These are phyloP conservation scores for Oryzaephilus surinamensis DNA, from an alignment of 1,140 invertebrate species.

Conservation along the genomic window DNA sequence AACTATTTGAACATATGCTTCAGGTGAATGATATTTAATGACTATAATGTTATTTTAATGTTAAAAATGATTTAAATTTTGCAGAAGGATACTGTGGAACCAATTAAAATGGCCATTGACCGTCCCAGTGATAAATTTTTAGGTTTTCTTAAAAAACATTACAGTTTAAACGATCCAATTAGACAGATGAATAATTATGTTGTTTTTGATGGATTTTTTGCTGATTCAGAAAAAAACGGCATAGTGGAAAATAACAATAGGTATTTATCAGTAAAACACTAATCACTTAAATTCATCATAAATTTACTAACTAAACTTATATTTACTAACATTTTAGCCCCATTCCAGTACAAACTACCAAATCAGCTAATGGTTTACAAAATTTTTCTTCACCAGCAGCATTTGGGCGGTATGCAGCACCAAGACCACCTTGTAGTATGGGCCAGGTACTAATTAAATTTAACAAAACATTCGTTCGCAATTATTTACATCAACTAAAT, in stretches of 20 bases:
- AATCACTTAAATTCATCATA: not conserved
- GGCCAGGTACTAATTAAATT: slow-evolving; percentile 43
- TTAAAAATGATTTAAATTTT: too few relatives aligned
- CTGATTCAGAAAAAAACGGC: slow-evolving; percentile 30
- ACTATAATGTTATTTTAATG: too few relatives aligned
- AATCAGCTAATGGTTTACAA: slow-evolving; percentile 32
- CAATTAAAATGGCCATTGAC: slow-evolving; percentile 76
- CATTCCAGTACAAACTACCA: slow-evolving; percentile 13
- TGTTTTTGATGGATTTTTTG: slow-evolving; percentile 74
- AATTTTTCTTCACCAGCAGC: slow-evolving; percentile 22
- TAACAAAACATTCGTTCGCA: slow-evolving; percentile 1
- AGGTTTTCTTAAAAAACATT: slow-evolving; percentile 75
- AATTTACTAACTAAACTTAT: not conserved
- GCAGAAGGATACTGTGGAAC: slow-evolving; percentile 56
- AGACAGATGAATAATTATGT: slow-evolving; percentile 85
- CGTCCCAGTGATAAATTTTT: slow-evolving; percentile 80
- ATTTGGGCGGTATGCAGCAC: slow-evolving; percentile 49
- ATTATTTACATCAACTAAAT: slow-evolving; percentile 16
- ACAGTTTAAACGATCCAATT: slow-evolving; percentile 56
- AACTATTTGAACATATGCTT: slow-evolving; percentile 72
- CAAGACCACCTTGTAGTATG: slow-evolving; percentile 52
- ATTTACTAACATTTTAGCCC: slow-evolving; percentile 12
- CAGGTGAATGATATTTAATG: too few relatives aligned
- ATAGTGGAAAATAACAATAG: slow-evolving; percentile 13
- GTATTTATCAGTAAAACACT: slow-evolving; percentile 1